These are phyloP conservation scores for Tenthredo distinguenda DNA, from an alignment of 2,888 invertebrate genomes.

Conservation along the genomic window DNA sequence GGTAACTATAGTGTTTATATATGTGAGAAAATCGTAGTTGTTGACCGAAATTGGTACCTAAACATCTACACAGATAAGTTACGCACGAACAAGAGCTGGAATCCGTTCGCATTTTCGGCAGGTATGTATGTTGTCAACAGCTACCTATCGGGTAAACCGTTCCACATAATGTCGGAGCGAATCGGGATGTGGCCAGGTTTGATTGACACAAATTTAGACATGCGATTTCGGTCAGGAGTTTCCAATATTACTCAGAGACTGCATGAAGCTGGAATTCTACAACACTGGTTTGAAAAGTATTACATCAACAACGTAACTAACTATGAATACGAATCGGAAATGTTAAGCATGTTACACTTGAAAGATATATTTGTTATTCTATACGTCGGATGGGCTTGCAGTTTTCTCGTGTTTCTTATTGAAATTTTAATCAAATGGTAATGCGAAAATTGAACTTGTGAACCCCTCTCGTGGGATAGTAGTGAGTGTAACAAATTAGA, in stretches of 20 bases:
- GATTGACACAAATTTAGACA: not conserved
- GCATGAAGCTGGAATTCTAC: not conserved
- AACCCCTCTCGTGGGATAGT: not conserved
- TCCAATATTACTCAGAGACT: not conserved
- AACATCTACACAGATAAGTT: not conserved
- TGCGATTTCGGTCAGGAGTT: not conserved
- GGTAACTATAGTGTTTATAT: not conserved
- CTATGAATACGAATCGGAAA: not conserved
- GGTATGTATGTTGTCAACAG: not conserved
- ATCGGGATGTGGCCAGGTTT: constrained; percentile 18
- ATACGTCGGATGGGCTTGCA: constrained; percentile 8
- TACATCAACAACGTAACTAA: not conserved
- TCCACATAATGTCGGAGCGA: not conserved
- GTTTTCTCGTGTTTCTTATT: constrained; percentile 1
- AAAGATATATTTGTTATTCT: not conserved
- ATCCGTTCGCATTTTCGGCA: not conserved
- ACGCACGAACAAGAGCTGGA: not conserved
- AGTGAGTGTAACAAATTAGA: not conserved
- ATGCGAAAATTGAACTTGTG: not conserved
- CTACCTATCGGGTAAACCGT: not conserved
- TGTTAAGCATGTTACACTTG: not conserved
- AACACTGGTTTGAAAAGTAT: not conserved
- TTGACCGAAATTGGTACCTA: not conserved
- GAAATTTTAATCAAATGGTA: constrained; percentile 14
- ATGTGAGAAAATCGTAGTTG: not conserved